These are phyloP conservation scores for Drosophila pectinifera DNA, from an alignment of 1,140 invertebrate genomes.

Conservation along the genomic window DNA sequence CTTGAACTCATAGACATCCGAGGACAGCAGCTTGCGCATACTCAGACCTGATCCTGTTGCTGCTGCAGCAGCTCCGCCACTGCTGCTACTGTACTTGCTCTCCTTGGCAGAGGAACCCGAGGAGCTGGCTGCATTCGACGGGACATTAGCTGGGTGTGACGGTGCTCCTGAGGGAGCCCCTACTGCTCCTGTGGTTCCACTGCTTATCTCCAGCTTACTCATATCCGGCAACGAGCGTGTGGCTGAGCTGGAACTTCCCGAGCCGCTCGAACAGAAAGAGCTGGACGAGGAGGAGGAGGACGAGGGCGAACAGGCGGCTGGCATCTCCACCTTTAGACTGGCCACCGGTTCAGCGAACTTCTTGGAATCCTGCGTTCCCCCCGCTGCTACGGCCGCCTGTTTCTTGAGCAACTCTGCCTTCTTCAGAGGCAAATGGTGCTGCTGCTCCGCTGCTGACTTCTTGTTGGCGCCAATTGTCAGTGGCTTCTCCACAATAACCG, in stretches of 20 bases:
- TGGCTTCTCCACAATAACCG: constrained; percentile 78
- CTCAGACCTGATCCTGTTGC: constrained; percentile 2
- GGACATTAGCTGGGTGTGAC: background rate
- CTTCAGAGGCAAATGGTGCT: constrained; percentile 13
- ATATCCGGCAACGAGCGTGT: constrained; percentile 77
- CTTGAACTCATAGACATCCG: constrained; percentile 92
- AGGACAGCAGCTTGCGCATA: constrained; percentile 60
- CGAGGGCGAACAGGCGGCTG: constrained; percentile 76
- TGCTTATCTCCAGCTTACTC: constrained; percentile 80
- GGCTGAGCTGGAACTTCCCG: constrained; percentile 62
- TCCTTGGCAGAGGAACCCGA: constrained; percentile 42
- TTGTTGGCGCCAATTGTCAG: constrained; percentile 39
- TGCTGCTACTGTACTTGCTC: constrained; percentile 58
- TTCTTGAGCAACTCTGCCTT: constrained; percentile 53
- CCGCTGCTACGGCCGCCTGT: constrained; percentile 21
- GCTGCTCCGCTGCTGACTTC: background rate
- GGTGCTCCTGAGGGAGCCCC: background rate
- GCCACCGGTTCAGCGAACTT: constrained; percentile 72
- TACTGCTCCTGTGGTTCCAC: constrained; percentile 19
- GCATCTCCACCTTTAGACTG: constrained; percentile 68
- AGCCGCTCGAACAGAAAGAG: constrained; percentile 64
- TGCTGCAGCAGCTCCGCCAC: constrained; percentile 84
- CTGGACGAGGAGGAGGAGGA: constrained; percentile 67
- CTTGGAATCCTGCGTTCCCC: constrained; percentile 35
- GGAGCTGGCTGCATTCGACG: constrained; percentile 3